Base-by-base conservation (phyloP, 1,140 invertebrate genomes). In the Tenebrio molitor region DNA sequence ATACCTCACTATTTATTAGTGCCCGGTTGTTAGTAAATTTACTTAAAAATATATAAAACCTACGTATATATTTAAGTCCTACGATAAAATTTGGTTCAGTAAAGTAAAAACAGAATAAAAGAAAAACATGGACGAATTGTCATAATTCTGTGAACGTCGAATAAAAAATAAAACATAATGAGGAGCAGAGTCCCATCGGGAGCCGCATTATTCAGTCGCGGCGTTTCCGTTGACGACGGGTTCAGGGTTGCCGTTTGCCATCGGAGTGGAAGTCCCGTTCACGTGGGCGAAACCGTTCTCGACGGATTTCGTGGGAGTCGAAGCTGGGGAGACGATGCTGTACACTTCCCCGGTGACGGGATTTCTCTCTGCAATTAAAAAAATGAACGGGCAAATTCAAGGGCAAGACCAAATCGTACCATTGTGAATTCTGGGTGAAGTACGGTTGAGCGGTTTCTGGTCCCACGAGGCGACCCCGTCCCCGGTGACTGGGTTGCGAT, bases 401-500 rank as follows among this genome's bases (percentile, higher is more conserved):
- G n/a, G n/a, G n/a, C n/a, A n/a, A n/a, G n/a, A 53, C 8, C 17
- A 63, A 8, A 69, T 71, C 16, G n/a, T 72, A 79, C 77, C 78
- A 73, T 74, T 78, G 16, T 70, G 67, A 10, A 78, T 58, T 71
- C 72, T 72, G 8, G 80, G 74, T 66, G 74, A 72, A 41, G 42
- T 77, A 16, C 64, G 68, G 50, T 72, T 75, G 6, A 42, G 29
- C 69, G 74, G 73, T 50, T 64, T 73, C 25, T 68, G 46, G 62
- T 83, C 81, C 78, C 77, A 82, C 21, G 81, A 79, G 21, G 83
- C 81, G 77, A 88, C 83, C 77, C 86, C 87, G 76, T 87, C 84
- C 78, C 87, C 87, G 77, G 87, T 88, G 70, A 88, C 87, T 67
- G 86, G 86, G 80, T 87, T 88, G 77, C 86, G 86, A 44, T 79